These are phyloP conservation scores for Corythoichthys intestinalis DNA, from an alignment of 2,113 vertebrate species.

Conservation along the genomic window DNA sequence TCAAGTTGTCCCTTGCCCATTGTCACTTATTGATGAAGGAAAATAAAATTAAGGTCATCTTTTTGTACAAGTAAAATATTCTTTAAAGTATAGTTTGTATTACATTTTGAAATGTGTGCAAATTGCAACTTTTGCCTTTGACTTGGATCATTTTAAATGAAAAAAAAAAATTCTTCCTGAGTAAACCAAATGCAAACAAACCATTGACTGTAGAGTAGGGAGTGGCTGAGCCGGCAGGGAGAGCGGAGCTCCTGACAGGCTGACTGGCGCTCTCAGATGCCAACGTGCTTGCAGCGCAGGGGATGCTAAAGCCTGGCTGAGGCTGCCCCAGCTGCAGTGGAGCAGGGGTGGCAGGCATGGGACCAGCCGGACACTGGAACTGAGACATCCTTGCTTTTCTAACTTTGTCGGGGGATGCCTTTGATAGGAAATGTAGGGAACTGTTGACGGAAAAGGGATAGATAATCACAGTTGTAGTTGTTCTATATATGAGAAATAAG, in stretches of 20 bases:
- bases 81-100: too few relatives aligned
- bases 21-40: too few relatives aligned
- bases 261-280: constrained; percentile 93
- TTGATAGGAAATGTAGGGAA: constrained; percentile 29
- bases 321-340: constrained; percentile 67
- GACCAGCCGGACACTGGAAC: constrained; percentile 82
- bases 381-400: constrained; percentile 82
- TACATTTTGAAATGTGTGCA: too few relatives aligned
- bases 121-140: not conserved
- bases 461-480: not conserved
- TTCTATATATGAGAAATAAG: not conserved
- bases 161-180: not conserved
- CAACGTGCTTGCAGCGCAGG: constrained; percentile 81
- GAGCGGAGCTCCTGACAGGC: constrained; percentile 87
- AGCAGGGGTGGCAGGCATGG: constrained; percentile 75
- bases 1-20: too few relatives aligned
- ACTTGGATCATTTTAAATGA: not conserved
- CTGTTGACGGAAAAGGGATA: constrained; percentile 15
- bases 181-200: constrained; percentile 39
- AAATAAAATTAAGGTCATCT: too few relatives aligned
- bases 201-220: constrained; percentile 88
- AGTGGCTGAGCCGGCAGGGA: constrained; percentile 88
- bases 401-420: not conserved
- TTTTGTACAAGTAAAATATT: too few relatives aligned
- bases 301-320: constrained; percentile 86